Evolutionary conservation across 2,888 invertebrate genomes (phyloP), one percentile per base, ranked within the genome.

Genomic region (Therioaphis trifolii): DNA sequence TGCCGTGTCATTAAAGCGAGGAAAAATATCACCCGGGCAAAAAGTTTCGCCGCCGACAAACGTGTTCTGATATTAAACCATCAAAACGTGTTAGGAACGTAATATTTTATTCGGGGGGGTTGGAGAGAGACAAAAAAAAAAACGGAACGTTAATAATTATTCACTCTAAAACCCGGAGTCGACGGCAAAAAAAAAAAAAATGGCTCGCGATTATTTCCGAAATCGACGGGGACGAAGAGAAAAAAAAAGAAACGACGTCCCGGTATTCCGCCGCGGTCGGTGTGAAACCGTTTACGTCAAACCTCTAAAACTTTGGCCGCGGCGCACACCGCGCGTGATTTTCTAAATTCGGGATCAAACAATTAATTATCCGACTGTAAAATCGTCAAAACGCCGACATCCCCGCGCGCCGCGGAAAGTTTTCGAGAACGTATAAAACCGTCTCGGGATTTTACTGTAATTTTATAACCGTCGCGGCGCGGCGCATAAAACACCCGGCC

Each of bases 381-480:
- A 74, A 74, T 55, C 35, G 55, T 74, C 72, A 49, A 52, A 72
- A 52, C 7, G n/a, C 29, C 14, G 7, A 74, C 52, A 74, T 74
- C 52, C 72, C 35, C 55, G 35, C 15, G 21, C 27, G n/a, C 27
- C 11, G 29, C 12, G 1, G 12, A 74, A 74, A 74, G 72, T 74
- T 74, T 74, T 52, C 55, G 14, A 35, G n/a, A n/a, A 27, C 5
- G 21, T n/a, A 35, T 52, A 14, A 74, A 35, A 74, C 14, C 15
- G 29, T 74, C n/a, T 49, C 27, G 49, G 49, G 71, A 71, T n/a
- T 49, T 14, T 15, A 35, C 15, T 24, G 12, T 52, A 52, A 49
- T 49, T 49, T 49, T 15, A 49, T 71, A 43, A 24, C n/a, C 71
- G 27, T 71, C 71, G 11, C 4, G 21, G n/a, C 18, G 15, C 27